Base-by-base conservation (phyloP, 2,888 invertebrate genomes). In the Oxyscelio sp. region DNA sequence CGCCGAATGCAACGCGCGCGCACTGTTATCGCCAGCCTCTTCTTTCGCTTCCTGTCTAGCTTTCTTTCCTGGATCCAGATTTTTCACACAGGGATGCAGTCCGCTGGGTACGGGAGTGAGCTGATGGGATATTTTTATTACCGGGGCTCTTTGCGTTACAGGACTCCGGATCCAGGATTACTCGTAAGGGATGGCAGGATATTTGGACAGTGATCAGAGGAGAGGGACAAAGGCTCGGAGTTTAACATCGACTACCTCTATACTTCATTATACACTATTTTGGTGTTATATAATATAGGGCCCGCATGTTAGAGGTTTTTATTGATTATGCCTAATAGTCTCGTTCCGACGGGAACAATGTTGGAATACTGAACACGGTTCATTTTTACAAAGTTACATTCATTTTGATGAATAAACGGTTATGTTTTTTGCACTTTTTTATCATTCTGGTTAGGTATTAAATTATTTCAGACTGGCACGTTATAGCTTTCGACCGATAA, bases 1-100 rank as follows among this genome's bases (percentile, higher is more conserved):
- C 43, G 34, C 45, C 68, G 56, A 75, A 70, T 83, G 77, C 77
- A 65, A 71, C 59, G 75, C 77, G 82, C 75, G 82, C 71, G 70
- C 80, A 71, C 56, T 63, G 21, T 45, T 43, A 40, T 43, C 43
- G 52, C 52, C 61, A 63, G 74, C 63, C 34, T 63, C 63, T 59
- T 58, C 59, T 13, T 40, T 63, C 48, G 34, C 77, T 48, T 68
- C 71, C 50, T 65, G 22, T 21, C 65, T 54, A 9, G 38, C 38
- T 68, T 58, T 61, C 75, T 83, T 71, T 63, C 52, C 52, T 78
- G 40, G 43, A 50, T 50, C 83, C 63, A 40, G 48, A 50, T 65
- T 65, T 22, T 27, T 31, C 11, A 34, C 58, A 34, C 43, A 8
- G 48, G 22, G 17, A 21, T 15, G 59, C 11, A 52, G 11, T n/a